Percentiles rank a stretch among this genome's conserved stretches.
Conservation (phyloP, 2,888 invertebrate genomes). For the Cosmorhoe ocellata region DNA sequence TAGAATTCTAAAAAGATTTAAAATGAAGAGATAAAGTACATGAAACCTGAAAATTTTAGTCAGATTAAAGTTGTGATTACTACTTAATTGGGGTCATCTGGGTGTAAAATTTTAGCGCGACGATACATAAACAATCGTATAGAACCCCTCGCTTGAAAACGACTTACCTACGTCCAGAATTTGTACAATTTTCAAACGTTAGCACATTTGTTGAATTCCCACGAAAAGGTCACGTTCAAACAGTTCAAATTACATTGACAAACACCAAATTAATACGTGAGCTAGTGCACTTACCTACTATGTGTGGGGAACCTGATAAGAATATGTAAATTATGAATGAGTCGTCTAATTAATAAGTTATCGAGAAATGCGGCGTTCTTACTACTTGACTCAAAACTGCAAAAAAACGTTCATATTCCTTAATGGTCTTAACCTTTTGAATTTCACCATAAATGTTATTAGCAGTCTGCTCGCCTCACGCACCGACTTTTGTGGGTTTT, state of each 20-base stretch:
- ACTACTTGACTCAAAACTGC: constrained; percentile 46
- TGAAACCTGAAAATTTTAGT: too few relatives aligned
- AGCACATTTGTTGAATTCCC: constrained; percentile 20
- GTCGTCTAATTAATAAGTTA: constrained; percentile 41
- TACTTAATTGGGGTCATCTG: too few relatives aligned
- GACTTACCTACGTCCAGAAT: not conserved
- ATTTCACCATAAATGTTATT: constrained; percentile 66
- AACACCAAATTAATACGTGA: constrained; percentile 30
- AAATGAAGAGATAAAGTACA: too few relatives aligned
- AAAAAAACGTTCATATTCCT: constrained; percentile 48
- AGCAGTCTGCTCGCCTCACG: constrained; percentile 48
- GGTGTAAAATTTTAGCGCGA: constrained; percentile 2
- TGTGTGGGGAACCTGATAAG: constrained; percentile 29
- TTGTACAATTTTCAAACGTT: constrained; percentile 13
- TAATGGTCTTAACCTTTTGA: constrained; percentile 71
- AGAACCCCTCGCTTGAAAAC: not conserved
- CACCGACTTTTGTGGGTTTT: constrained; percentile 25
- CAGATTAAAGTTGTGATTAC: too few relatives aligned
- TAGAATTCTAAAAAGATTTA: too few relatives aligned
- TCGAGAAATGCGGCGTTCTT: constrained; percentile 50
- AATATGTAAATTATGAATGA: constrained; percentile 39
- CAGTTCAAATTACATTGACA: constrained; percentile 32
- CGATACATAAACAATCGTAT: constrained; percentile 1
- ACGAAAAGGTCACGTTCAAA: constrained; percentile 32
- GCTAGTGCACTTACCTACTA: constrained; percentile 14